Conservation (phyloP, 1,140 invertebrate genomes). For the Catajapyx aquilonaris region DNA sequence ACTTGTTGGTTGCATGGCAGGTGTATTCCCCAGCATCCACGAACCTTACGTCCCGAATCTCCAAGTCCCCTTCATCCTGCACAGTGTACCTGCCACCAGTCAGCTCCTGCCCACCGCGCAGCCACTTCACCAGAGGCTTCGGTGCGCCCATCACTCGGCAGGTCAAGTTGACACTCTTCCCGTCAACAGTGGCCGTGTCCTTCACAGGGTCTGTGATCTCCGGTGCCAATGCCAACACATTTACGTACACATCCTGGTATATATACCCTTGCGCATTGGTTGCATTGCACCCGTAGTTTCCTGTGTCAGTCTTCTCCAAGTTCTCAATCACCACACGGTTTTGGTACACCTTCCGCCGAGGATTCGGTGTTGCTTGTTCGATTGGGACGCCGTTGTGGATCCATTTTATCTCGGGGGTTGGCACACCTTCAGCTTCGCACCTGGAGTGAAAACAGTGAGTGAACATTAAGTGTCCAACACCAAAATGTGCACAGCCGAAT, state of each 20-base stretch:
- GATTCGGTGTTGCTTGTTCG: conserved; percentile 47
- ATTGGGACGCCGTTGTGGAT: conserved; percentile 88
- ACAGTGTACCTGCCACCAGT: conserved; percentile 63
- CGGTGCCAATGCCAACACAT: conserved; percentile 83
- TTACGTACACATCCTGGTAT: conserved; percentile 93
- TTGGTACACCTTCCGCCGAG: conserved; percentile 35
- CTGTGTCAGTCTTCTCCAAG: conserved; percentile 73
- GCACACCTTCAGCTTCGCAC: conserved; percentile 71
- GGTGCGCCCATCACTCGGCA: conserved; percentile 93
- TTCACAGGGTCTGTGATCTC: conserved; percentile 68
- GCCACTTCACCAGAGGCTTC: conserved; percentile 85
- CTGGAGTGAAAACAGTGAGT: too few relatives aligned
- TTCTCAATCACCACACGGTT: conserved; percentile 65
- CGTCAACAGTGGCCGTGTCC: conserved; percentile 60
- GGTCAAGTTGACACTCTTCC: conserved; percentile 54
- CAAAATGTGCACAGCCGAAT: too few relatives aligned
- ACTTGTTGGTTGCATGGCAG: conserved; percentile 83
- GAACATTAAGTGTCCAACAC: too few relatives aligned
- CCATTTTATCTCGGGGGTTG: conserved; percentile 83
- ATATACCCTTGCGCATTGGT: conserved; percentile 95
- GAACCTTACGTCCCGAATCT: conserved; percentile 61
- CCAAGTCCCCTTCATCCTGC: conserved; percentile 54
- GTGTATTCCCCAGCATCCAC: conserved; percentile 71
- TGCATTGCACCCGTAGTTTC: conserved; percentile 96
- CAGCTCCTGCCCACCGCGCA: conserved; percentile 52